Evolutionary conservation across 2,888 invertebrate genomes (phyloP).

Genomic region (Spatulosminthurus flaviceps): DNA sequence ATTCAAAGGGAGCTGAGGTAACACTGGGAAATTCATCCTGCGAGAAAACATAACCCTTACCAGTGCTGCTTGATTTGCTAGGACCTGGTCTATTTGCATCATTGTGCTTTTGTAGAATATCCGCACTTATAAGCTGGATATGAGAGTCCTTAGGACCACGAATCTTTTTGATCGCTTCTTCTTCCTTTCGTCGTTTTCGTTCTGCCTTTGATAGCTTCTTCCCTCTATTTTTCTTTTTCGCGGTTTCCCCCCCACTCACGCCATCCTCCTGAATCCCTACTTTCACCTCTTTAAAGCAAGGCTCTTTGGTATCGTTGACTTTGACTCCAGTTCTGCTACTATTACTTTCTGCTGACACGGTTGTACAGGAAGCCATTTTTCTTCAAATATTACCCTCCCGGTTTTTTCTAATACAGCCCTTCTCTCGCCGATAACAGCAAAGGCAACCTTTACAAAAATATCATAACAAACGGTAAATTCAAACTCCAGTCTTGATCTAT

Average conservation of each 20-base stretch:
- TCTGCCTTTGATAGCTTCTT: slow-evolving; percentile 49
- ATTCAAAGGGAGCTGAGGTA: neutral
- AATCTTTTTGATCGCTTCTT: slow-evolving; percentile 50
- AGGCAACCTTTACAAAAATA: too few species aligned
- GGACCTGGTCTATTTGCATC: neutral
- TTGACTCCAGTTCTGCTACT: too few species aligned
- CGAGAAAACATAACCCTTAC: neutral
- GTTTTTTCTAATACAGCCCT: too few species aligned
- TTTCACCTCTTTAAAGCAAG: too few species aligned
- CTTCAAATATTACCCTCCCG: too few species aligned
- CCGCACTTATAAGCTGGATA: slow-evolving; percentile 53
- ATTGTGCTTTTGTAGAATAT: slow-evolving; percentile 50
- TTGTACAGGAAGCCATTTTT: too few species aligned
- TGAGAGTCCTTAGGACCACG: slow-evolving; percentile 59
- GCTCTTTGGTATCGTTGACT: too few species aligned
- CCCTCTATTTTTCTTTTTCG: slow-evolving; percentile 51
- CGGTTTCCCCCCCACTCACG: neutral
- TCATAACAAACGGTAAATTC: too few species aligned
- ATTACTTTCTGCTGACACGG: too few species aligned
- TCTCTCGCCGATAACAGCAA: too few species aligned
- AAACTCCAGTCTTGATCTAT: too few species aligned
- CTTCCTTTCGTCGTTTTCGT: slow-evolving; percentile 52
- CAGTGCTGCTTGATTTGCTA: neutral
- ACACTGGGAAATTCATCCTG: neutral
- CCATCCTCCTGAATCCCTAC: too few species aligned